Base-by-base conservation (phyloP, 2,888 invertebrate genomes). In the Cryptophagus acutangulus region DNA sequence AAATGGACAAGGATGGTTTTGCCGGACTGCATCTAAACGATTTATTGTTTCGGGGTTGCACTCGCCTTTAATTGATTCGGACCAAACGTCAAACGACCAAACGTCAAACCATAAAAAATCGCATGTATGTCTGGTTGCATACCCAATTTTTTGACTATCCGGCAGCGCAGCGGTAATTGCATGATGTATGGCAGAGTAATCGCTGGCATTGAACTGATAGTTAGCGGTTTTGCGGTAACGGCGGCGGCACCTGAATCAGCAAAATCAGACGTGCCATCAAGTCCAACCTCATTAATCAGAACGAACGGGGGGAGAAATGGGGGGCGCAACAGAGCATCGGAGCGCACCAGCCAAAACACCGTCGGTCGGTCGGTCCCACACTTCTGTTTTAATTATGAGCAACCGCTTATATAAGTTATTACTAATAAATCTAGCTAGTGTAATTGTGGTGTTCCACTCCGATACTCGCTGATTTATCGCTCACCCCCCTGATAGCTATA, bases 11-110 rank as follows among this genome's bases (percentile, higher is more conserved):
- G 48, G 59, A 56, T 43, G 52, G 52, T 55, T 54, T 56, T 57
- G 58, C 49, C 46, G 42, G 43, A 49, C 47, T 52, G 52, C 52
- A 52, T 49, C 53, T 60, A 63, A 59, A 61, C 62, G 63, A 65
- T 63, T 65, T 65, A 65, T 65, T 55, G 65, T 63, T 63, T 62
- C 62, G 57, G 57, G n/a, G n/a, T n/a, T n/a, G n/a, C n/a, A n/a
- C n/a, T n/a, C n/a, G n/a, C n/a, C n/a, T n/a, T n/a, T n/a, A n/a
- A n/a, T n/a, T n/a, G n/a, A n/a, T n/a, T n/a, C n/a, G n/a, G n/a
- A n/a, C n/a, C n/a, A n/a, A n/a, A n/a, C n/a, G n/a, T n/a, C n/a
- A n/a, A n/a, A n/a, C n/a, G n/a, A n/a, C n/a, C n/a, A n/a, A n/a
- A n/a, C n/a, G n/a, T n/a, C n/a, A n/a, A n/a, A n/a, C n/a, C n/a